Conservation (phyloP, 2,888 invertebrate species). For the Meliscaeva auricollis region DNA sequence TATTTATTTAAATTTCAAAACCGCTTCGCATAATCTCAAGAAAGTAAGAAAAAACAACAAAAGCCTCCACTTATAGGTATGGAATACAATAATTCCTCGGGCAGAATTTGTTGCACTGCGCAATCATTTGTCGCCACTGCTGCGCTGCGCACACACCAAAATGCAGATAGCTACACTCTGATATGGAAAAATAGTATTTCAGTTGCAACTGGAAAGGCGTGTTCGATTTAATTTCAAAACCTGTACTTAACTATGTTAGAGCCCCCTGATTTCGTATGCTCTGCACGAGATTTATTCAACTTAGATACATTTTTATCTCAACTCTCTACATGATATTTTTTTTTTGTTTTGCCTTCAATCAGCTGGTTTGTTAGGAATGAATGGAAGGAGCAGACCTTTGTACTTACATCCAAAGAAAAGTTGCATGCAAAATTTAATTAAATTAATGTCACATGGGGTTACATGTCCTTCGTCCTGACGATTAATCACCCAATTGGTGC, state of each 20-base stretch:
- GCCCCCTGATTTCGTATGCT: slow-evolving; percentile 45
- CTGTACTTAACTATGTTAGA: slow-evolving; percentile 53
- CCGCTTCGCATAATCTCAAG: slow-evolving; percentile 18
- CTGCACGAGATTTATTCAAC: slow-evolving; percentile 56
- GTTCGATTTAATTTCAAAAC: slow-evolving; percentile 70
- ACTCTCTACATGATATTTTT: slow-evolving; percentile 8
- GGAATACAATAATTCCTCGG: slow-evolving; percentile 28
- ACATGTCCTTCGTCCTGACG: slow-evolving; percentile 62
- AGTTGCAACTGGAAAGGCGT: slow-evolving; percentile 70
- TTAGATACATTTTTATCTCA: slow-evolving; percentile 40
- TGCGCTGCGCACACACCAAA: slow-evolving; percentile 33
- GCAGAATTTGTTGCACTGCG: slow-evolving; percentile 60
- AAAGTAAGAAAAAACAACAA: slow-evolving; percentile 45
- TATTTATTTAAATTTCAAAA: slow-evolving; percentile 69
- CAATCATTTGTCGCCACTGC: slow-evolving; percentile 62
- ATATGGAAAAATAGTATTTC: slow-evolving; percentile 49
- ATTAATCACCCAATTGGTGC: slow-evolving; percentile 64
- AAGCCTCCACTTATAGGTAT: neutral
- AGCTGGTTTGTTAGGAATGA: slow-evolving; percentile 4
- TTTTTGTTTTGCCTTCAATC: slow-evolving; percentile 17
- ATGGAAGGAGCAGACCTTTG: neutral
- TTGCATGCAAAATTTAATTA: slow-evolving; percentile 65
- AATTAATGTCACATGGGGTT: slow-evolving; percentile 64
- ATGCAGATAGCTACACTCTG: slow-evolving; percentile 21
- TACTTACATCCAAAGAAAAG: neutral